Conservation (phyloP, 2,113 vertebrate species). For the Scatophagus argus region DNA sequence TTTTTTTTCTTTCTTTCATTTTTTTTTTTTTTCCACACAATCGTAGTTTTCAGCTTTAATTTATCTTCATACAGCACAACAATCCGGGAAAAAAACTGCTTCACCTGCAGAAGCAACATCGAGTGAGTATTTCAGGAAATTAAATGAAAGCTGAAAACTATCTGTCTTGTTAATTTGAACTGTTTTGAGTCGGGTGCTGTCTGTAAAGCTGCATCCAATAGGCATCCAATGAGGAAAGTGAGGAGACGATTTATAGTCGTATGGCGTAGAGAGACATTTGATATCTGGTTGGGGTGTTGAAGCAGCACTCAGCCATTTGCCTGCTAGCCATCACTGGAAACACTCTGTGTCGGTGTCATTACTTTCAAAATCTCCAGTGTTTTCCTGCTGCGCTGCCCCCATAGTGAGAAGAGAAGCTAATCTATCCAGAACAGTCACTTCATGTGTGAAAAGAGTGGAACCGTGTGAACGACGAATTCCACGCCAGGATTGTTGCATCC, state of each 20-base stretch:
- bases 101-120: constrained; percentile 30
- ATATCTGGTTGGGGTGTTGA: constrained; percentile 2
- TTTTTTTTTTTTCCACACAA: too few relatives aligned
- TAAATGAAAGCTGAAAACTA: background rate
- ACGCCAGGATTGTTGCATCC: background rate
- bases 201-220: background rate
- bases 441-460: constrained; percentile 33
- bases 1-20: too few relatives aligned
- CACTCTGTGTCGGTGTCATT: constrained; percentile 19
- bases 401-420: constrained; percentile 3
- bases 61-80: constrained; percentile 6
- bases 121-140: background rate
- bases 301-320: constrained; percentile 2
- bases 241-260: background rate
- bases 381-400: constrained; percentile 23
- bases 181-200: background rate
- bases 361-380: constrained; percentile 8
- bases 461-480: constrained; percentile 13
- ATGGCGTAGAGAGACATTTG: background rate
- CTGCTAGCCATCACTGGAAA: background rate
- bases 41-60: constrained; percentile 36
- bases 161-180: constrained; percentile 20
- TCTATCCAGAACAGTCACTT: constrained; percentile 19
- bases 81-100: constrained; percentile 11
- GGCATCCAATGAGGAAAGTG: constrained; percentile 1